Conservation (phyloP, 2,888 invertebrate species). For the Morpho achilles region DNA sequence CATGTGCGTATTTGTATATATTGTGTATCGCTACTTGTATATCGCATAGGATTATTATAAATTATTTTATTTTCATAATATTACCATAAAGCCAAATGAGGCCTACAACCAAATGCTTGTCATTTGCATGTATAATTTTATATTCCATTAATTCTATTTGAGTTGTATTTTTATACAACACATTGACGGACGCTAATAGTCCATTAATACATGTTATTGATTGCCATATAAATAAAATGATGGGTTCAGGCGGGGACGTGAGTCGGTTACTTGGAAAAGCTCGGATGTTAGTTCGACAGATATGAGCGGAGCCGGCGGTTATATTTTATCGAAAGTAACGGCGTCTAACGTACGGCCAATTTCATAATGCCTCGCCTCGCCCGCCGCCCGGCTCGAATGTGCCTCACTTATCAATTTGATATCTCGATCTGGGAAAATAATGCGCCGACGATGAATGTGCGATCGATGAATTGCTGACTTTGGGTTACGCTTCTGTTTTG, state of each 20-base stretch:
- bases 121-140: slow-evolving; percentile 5
- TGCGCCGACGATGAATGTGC: slow-evolving; percentile 51
- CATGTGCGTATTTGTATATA: too few species aligned
- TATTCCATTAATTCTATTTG: slow-evolving; percentile 1
- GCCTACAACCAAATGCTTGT: neutral
- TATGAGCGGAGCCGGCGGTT: slow-evolving; percentile 71
- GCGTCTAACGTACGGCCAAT: slow-evolving; percentile 78
- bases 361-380: slow-evolving; percentile 72
- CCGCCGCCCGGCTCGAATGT: slow-evolving; percentile 58
- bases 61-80: neutral
- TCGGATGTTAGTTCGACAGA: slow-evolving; percentile 57
- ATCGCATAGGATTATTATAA: too few species aligned
- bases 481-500: slow-evolving; percentile 18
- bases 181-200: slow-evolving; percentile 32
- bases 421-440: slow-evolving; percentile 73
- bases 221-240: slow-evolving; percentile 52
- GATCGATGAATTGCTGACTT: slow-evolving; percentile 37
- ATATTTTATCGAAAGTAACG: slow-evolving; percentile 78
- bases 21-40: too few species aligned
- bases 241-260: slow-evolving; percentile 52
- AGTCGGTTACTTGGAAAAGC: slow-evolving; percentile 49
- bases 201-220: slow-evolving; percentile 50
- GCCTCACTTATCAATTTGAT: slow-evolving; percentile 78
- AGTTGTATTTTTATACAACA: slow-evolving; percentile 6
- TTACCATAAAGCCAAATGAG: neutral